Evolutionary conservation across 2,888 invertebrate genomes (phyloP), one percentile per base, ranked within the genome.

Genomic region (Ormyrus pomaceus): DNA sequence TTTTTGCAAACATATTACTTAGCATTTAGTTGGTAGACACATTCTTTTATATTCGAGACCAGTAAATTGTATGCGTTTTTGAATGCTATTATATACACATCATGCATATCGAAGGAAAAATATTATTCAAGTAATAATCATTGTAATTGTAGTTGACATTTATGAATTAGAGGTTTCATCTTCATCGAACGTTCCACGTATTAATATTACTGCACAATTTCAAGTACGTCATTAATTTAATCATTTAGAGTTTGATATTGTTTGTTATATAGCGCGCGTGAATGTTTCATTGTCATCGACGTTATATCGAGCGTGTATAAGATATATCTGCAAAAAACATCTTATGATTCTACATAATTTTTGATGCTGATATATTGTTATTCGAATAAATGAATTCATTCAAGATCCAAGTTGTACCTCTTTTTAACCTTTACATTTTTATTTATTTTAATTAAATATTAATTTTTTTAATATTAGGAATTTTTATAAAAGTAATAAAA

Each of bases 121-220:
- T 72, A 58, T 68, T 48, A 77, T 66, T 61, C 66, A 73, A 77
- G 68, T 56, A 77, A 73, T 77, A 73, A 73, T 66, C 62, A 62
- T 77, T 50, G 19, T 71, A 46, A 55, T 56, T 59, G 48, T 79
- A 73, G 11, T 45, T 58, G 59, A 73, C 50, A 19, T 70, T 77
- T 66, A 77, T 9, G 45, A 70, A 59, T 13, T 77, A 77, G 48
- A 53, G 34, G 34, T 34, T 34, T 58, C 7, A 56, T 77, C 19
- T 45, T 69, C 73, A 68, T 64, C 19, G 48, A 13, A 56, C 46
- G 64, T 65, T 77, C 61, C 78, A 66, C 58, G 48, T 74, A 77
- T 79, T 65, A 76, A 79, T 73, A 55, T 65, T 73, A 81, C 82
- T 84, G 83, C 83, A 84, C 82, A 84, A 83, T 70, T 76, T 72